These are phyloP conservation scores for Troilus luridus DNA, from an alignment of 2,888 invertebrate species.

Conservation along the genomic window DNA sequence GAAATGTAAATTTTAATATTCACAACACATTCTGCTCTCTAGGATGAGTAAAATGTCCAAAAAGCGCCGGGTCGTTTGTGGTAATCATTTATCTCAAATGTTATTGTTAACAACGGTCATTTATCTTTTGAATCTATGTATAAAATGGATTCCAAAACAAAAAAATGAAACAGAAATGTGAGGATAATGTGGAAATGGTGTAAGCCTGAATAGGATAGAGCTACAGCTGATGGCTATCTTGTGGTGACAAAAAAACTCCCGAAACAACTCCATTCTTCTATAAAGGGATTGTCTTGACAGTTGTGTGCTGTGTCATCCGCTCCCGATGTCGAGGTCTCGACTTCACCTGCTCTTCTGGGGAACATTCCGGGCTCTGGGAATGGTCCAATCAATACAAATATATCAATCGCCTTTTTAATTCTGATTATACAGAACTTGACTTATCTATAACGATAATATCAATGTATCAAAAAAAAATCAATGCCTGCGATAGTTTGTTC, in stretches of 20 bases:
- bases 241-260: background rate
- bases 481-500: too few species aligned
- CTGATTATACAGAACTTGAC: too few species aligned
- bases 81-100: background rate
- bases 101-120: background rate
- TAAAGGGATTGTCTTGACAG: constrained; percentile 32
- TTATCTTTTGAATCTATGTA: background rate
- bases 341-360: background rate
- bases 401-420: too few species aligned
- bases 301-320: constrained; percentile 30
- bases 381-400: too few species aligned
- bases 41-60: background rate
- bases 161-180: background rate
- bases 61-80: background rate
- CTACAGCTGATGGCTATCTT: background rate
- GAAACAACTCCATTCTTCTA: background rate
- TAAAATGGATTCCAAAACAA: background rate
- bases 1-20: too few species aligned
- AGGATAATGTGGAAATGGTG: background rate
- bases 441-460: too few species aligned
- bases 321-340: background rate
- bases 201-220: background rate
- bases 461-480: too few species aligned
- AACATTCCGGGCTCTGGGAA: background rate
- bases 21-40: too few species aligned